phyloP scores from a whole-genome alignment of 2,113 vertebrate species.

The Zapornia atra region DNA sequence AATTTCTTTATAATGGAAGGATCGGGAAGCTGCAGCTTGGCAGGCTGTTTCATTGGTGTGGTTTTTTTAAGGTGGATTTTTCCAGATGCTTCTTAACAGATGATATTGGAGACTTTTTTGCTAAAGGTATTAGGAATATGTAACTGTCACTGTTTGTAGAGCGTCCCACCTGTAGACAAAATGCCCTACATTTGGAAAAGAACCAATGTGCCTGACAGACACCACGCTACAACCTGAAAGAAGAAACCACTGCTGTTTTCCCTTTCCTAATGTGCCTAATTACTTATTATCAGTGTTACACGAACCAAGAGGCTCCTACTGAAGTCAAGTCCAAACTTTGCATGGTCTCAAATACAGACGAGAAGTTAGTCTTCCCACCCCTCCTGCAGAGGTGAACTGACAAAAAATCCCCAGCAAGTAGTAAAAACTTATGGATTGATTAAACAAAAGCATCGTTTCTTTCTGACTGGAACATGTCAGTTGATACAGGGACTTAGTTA shows the following conservation, averaged over 20 bases:
- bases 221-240: not conserved
- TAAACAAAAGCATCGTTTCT: not conserved
- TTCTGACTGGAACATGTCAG: not conserved
- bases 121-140: not conserved
- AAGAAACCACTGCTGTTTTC: not conserved
- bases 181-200: not conserved
- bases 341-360: not conserved
- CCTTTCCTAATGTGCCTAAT: not conserved
- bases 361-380: not conserved
- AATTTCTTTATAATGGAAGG: constrained; percentile 67
- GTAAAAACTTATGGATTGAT: not conserved
- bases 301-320: not conserved
- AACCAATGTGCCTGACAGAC: not conserved
- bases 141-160: not conserved
- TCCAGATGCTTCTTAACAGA: constrained; percentile 18
- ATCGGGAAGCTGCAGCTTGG: constrained; percentile 61
- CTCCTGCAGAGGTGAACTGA: not conserved
- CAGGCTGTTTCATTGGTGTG: constrained; percentile 19
- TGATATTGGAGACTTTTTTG: not conserved
- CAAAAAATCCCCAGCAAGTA: not conserved
- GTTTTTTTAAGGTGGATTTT: constrained; percentile 68
- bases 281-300: not conserved
- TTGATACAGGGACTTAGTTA: not conserved
- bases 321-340: not conserved
- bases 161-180: not conserved